phyloP scores from a whole-genome alignment of 2,888 invertebrate genomes.

The Stenotaenia linearis region DNA sequence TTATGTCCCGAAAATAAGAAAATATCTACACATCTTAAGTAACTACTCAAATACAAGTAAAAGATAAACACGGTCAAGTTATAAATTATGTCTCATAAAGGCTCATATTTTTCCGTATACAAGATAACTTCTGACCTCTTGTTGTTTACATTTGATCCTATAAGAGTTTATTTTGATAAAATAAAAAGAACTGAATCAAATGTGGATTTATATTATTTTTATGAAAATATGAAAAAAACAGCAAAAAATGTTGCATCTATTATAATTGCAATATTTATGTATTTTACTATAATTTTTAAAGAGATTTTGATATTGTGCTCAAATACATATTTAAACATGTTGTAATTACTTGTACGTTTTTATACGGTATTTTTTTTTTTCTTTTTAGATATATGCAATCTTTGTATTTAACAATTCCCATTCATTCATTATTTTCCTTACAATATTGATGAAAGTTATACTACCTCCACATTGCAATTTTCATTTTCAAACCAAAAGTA shows the following conservation, averaged over 20 bases:
- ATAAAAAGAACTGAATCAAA: background rate
- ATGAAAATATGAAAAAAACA: background rate
- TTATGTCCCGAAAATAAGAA: background rate
- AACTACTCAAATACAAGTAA: conserved; percentile 1
- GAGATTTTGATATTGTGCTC: conserved; percentile 10
- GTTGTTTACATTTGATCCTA: conserved; percentile 3
- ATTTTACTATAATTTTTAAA: background rate
- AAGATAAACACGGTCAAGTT: conserved; percentile 8
- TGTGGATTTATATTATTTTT: background rate
- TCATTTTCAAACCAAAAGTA: background rate
- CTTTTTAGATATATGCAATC: too few species aligned
- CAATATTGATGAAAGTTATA: background rate
- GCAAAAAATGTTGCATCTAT: too few species aligned
- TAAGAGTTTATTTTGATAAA: background rate
- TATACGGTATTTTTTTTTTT: background rate
- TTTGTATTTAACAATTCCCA: background rate
- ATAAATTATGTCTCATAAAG: background rate
- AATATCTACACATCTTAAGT: background rate
- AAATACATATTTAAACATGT: background rate
- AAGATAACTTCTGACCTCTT: conserved; percentile 21
- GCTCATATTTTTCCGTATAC: conserved; percentile 13
- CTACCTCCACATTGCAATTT: background rate
- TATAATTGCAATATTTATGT: background rate
- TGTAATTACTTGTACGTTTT: too few species aligned
- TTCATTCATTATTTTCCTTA: background rate